phyloP scores from a whole-genome alignment of 1,140 invertebrate species.

The Medauroidea extradentata region DNA sequence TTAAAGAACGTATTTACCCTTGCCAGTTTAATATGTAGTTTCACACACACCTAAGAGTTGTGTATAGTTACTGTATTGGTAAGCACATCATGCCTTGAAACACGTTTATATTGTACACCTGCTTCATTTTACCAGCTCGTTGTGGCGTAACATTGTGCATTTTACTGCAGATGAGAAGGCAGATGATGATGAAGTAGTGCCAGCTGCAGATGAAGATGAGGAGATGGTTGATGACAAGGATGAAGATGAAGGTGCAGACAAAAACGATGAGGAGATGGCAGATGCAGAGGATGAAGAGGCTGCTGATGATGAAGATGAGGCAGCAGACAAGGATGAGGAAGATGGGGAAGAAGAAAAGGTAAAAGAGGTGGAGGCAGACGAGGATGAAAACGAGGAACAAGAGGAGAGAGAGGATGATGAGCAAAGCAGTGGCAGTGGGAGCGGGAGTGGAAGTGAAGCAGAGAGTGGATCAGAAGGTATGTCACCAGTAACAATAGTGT shows the following conservation, averaged over 20 bases:
- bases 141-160: not conserved
- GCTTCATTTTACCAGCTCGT: too few species aligned
- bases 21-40: too few species aligned
- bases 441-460: constrained; percentile 14
- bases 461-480: constrained; percentile 8
- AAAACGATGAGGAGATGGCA: not conserved
- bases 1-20: too few species aligned
- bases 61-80: too few species aligned
- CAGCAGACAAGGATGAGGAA: constrained; percentile 21
- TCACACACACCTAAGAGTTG: too few species aligned
- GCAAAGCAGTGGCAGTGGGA: constrained; percentile 14
- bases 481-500: not conserved
- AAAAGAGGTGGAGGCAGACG: constrained; percentile 21
- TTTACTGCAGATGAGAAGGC: not conserved
- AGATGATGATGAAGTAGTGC: not conserved
- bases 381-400: constrained; percentile 16
- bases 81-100: too few species aligned
- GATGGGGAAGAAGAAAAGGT: constrained; percentile 28
- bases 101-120: too few species aligned
- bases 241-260: not conserved
- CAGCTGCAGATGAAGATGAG: not conserved
- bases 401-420: not conserved
- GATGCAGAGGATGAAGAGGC: constrained; percentile 25
- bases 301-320: constrained; percentile 41
- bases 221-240: not conserved